phyloP scores from a whole-genome alignment of 2,113 vertebrate species.

The Ictalurus furcatus region DNA sequence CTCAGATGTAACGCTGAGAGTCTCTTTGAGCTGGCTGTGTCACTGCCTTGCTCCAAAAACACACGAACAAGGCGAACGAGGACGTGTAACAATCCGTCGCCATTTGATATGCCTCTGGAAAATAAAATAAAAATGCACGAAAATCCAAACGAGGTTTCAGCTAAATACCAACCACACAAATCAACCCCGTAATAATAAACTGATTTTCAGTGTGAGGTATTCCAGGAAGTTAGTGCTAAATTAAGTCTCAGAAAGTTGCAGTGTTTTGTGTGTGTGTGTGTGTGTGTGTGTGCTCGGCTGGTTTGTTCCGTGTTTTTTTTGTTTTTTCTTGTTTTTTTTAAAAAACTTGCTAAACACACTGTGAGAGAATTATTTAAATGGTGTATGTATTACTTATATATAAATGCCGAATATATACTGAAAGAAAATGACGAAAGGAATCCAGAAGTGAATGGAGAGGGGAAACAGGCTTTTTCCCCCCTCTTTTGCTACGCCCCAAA shows the following conservation, averaged over 20 bases:
- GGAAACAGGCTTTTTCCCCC: not conserved
- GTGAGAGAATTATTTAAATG: not conserved
- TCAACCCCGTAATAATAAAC: not conserved
- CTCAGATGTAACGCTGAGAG: not conserved
- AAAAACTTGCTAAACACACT: not conserved
- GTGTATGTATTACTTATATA: not conserved
- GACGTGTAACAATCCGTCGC: not conserved
- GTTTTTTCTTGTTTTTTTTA: no score
- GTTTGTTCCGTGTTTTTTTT: not conserved
- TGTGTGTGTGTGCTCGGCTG: not conserved
- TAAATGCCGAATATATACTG: not conserved
- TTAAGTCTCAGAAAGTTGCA: not conserved
- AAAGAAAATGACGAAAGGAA: not conserved
- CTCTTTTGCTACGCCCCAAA: conserved; percentile 24
- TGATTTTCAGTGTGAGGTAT: not conserved
- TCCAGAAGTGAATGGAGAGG: not conserved
- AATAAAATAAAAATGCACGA: not conserved
- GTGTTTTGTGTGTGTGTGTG: not conserved
- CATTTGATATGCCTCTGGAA: not conserved
- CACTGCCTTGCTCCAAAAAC: not conserved
- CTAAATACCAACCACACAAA: not conserved
- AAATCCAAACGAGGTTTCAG: not conserved
- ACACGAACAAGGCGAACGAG: not conserved
- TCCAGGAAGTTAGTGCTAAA: conserved; percentile 29
- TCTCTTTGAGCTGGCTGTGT: not conserved